These are phyloP conservation scores for Psophia crepitans DNA, from an alignment of 2,113 vertebrate genomes.

Conservation along the genomic window DNA sequence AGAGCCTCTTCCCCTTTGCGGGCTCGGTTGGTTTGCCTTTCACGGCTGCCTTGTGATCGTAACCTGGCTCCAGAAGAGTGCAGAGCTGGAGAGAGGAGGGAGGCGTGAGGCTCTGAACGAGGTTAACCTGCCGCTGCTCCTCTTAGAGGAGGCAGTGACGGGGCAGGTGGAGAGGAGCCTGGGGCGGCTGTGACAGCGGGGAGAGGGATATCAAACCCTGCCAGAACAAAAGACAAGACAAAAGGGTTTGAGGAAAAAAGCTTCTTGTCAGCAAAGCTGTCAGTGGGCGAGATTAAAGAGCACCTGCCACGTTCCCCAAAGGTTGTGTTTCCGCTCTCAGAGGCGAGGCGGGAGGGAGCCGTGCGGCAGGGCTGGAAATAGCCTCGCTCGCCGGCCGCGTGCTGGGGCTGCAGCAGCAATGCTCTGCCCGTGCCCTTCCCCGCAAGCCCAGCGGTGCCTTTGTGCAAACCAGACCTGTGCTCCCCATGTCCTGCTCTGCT, in stretches of 20 bases:
- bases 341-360: background rate
- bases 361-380: background rate
- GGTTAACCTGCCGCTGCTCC: background rate
- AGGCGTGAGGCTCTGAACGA: background rate
- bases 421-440: background rate
- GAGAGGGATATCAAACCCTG: background rate
- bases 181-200: background rate
- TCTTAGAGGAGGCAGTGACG: background rate
- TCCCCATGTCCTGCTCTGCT: rapidly evolving
- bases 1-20: background rate
- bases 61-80: background rate
- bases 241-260: background rate
- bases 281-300: background rate
- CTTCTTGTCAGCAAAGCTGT: background rate
- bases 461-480: background rate
- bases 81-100: background rate
- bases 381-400: rapidly evolving
- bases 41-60: background rate
- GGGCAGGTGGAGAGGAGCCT: background rate
- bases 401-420: background rate
- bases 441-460: rapidly evolving
- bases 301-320: background rate
- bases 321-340: background rate
- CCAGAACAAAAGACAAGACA: background rate
- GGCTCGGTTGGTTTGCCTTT: background rate